Base-by-base conservation (phyloP, 2,888 invertebrate species). In the Altica lythri region DNA sequence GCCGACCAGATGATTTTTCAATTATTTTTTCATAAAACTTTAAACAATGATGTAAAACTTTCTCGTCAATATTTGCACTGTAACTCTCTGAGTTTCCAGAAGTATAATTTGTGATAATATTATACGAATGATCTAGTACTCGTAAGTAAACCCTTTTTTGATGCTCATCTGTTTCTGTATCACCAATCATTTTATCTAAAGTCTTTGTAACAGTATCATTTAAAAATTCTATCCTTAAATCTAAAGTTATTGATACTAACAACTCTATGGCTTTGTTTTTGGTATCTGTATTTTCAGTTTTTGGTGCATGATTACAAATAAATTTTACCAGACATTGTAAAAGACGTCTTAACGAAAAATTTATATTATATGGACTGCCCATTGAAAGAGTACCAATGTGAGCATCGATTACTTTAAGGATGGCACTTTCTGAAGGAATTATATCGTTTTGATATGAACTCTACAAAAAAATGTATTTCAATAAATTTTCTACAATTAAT, bases 21-120 rank as follows among this genome's bases (percentile, higher is more conserved):
- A 95, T 74, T 61, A 93, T 84, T 67, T 86, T 86, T 72, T 93
- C 92, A 85, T 95, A 89, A 68, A 92, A 94, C 66, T 87, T 88
- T 14, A 92, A 80, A 77, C 90, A 84, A 59, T 85, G 83, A 57
- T 84, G 82, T 32, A 84, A 70, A 40, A 84, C 81, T 61, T 82
- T 82, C 63, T 86, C 86, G 66, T 85, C 82, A 9, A 87, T 69
- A 32, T 71, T 63, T 1, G 67, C 62, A 42, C 66, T 68, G 25
- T 66, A 66, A 3, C 59, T 58, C 13, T 57, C 57, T 6, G 55
- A 57, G 22, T 62, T 58, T 6, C 64, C 60, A 1, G 75, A 75
- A 0, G 84, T 81, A 62, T 83, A 85, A 67, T 80, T 84, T 27
- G 85, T 81, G 29, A 89, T 78, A 42, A 90, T 77, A 51, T 83